phyloP scores from a whole-genome alignment of 2,888 invertebrate species.

The Eristalis pertinax region DNA sequence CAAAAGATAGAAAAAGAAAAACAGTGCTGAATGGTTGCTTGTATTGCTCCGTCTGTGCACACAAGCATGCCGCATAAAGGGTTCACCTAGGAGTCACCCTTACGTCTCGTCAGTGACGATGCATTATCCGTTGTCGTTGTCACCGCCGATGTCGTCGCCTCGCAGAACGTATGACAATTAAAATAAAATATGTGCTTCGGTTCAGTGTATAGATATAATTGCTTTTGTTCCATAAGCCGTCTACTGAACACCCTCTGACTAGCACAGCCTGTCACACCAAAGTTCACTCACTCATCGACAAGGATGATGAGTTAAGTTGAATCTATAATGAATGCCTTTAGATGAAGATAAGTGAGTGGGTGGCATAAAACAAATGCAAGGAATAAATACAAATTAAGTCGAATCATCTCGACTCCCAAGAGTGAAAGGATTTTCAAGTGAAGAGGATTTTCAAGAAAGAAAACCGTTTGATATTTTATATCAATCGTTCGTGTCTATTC shows the following conservation, averaged over 20 bases:
- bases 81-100: conserved; percentile 14
- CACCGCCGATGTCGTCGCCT: neutral
- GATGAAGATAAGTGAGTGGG: conserved; percentile 64
- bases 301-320: conserved; percentile 47
- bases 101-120: neutral
- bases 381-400: neutral
- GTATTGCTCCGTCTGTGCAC: conserved; percentile 55
- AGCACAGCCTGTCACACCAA: conserved; percentile 18
- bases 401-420: too few species aligned
- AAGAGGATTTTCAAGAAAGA: too few species aligned
- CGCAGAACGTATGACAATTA: conserved; percentile 50
- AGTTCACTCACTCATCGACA: conserved; percentile 67
- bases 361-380: conserved; percentile 24
- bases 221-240: conserved; percentile 56
- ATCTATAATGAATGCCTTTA: conserved; percentile 48
- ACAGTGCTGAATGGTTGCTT: conserved; percentile 55
- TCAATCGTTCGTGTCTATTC: too few species aligned
- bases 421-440: too few species aligned
- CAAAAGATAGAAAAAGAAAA: conserved; percentile 8
- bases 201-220: conserved; percentile 31
- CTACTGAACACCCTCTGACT: conserved; percentile 19
- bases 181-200: conserved; percentile 46
- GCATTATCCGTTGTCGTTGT: conserved; percentile 5
- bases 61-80: conserved; percentile 27
- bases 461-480: too few species aligned